A percentile compares a stretch with the other conserved stretches of the same genome.
Evolutionary conservation across 2,113 vertebrate species (phyloP).

Genomic region (Microtus montanus): DNA sequence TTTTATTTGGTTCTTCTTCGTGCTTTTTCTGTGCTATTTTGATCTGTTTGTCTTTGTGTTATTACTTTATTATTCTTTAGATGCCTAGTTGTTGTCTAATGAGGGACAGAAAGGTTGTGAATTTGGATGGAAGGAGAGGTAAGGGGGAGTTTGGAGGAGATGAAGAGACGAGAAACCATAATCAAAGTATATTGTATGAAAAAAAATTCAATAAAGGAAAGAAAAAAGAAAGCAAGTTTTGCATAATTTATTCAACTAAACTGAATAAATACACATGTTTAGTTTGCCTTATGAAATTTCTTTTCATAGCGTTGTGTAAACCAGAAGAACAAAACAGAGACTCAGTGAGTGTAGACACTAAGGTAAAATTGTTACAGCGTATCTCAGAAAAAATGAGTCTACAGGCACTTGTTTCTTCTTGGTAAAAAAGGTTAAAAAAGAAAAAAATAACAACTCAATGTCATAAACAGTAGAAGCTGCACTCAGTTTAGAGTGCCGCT

Average conservation of each 20-base stretch:
- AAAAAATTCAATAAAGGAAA: not conserved
- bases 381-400: not conserved
- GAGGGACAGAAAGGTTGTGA: not conserved
- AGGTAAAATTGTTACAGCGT: not conserved
- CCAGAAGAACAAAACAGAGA: not conserved
- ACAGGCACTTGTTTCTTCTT: conserved; percentile 13
- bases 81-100: not conserved
- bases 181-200: not conserved
- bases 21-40: not conserved
- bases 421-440: conserved; percentile 30
- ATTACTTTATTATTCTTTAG: not conserved
- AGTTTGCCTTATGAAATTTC: conserved; percentile 54
- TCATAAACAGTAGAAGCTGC: conserved; percentile 16
- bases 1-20: not conserved
- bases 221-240: conserved; percentile 28
- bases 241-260: conserved; percentile 58
- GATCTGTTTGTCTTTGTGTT: not conserved
- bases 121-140: not conserved
- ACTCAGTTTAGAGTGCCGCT: not conserved
- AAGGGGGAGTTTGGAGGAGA: not conserved
- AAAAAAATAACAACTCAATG: not conserved
- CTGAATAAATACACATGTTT: conserved; percentile 55
- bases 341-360: not conserved
- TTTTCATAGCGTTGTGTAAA: conserved; percentile 31
- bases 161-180: not conserved